A percentile compares a stretch with the other conserved stretches of the same genome.
Conservation (phyloP, 1,140 invertebrate genomes). For the Drosophila sulfurigaster region DNA sequence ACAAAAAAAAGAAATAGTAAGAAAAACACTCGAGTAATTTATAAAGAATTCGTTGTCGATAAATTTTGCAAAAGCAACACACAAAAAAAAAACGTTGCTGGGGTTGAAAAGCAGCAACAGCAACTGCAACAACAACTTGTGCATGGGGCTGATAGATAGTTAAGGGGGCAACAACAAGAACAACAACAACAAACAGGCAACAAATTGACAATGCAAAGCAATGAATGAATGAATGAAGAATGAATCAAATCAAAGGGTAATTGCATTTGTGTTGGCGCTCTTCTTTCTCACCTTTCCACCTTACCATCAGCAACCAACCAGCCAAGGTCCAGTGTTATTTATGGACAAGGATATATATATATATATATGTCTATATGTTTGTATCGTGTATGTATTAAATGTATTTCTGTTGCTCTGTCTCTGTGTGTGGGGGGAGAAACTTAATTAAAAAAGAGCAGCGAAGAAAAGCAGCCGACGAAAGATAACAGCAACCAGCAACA, state of each 20-base stretch:
- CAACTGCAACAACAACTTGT: neutral
- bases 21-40: conserved; percentile 55
- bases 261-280: conserved; percentile 47
- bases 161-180: neutral
- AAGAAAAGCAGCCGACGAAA: conserved; percentile 10
- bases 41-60: conserved; percentile 70
- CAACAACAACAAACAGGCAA: neutral
- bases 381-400: neutral
- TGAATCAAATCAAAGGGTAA: conserved; percentile 57
- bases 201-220: conserved; percentile 13
- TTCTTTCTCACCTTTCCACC: neutral
- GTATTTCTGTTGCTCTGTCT: neutral
- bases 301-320: neutral
- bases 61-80: conserved; percentile 54
- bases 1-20: neutral
- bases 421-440: neutral
- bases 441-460: conserved; percentile 23
- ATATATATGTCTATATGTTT: neutral
- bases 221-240: conserved; percentile 42
- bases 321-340: conserved; percentile 3
- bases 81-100: conserved; percentile 24
- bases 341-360: neutral
- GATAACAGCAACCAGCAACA: conserved; percentile 17
- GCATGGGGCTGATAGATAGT: neutral
- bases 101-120: conserved; percentile 29